Base-by-base conservation (phyloP, 35 echinoderm and acorn worm genomes). In the Patiria miniata region DNA sequence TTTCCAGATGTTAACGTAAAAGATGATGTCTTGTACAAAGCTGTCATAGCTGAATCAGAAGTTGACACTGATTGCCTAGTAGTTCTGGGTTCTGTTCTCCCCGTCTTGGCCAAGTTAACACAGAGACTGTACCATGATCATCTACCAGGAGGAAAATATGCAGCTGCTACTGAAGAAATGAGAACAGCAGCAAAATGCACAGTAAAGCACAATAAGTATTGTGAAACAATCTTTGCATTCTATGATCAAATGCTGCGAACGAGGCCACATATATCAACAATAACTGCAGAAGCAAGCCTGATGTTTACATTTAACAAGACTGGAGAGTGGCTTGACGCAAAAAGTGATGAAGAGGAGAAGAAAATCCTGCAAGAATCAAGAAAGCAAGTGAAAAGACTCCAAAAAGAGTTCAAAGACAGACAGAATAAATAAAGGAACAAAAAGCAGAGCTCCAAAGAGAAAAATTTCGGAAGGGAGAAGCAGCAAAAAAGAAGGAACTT, bases 151-250 rank as follows among this genome's bases (percentile, higher is more conserved):
- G 88, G 88, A 7, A 69, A 57, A 56, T 90, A 83, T 90, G 55
- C 47, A 8, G 57, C 58, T 19, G 58, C 40, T 23, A n/a, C 80
- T 60, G 77, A 81, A 14, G 86, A 51, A 33, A 19, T 80, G 61
- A 80, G 34, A 37, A 79, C 5, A 80, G 44, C 76, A 58, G 26
- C 77, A 58, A 58, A 56, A 78, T 54, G 86, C 19, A 80, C 86
- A 19, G 76, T 78, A 34, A 90, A 90, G 52, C 88, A 90, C 78
- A 90, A 90, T 51, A 90, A 90, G 51, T 76, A 73, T n/a, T 84
- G 79, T 19, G 80, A 90, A 36, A 90, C 56, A 1, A 90, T 90
- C 8, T 90, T 90, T 77, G 88, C 79, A 73, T 90, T 32, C 44
- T 84, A 83, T 83, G 88, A 83, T 50, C 58, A 90, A 32, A n/a